These are phyloP conservation scores for Hypsibius dujardini DNA, from an alignment of 1,140 invertebrate genomes.

Conservation along the genomic window DNA sequence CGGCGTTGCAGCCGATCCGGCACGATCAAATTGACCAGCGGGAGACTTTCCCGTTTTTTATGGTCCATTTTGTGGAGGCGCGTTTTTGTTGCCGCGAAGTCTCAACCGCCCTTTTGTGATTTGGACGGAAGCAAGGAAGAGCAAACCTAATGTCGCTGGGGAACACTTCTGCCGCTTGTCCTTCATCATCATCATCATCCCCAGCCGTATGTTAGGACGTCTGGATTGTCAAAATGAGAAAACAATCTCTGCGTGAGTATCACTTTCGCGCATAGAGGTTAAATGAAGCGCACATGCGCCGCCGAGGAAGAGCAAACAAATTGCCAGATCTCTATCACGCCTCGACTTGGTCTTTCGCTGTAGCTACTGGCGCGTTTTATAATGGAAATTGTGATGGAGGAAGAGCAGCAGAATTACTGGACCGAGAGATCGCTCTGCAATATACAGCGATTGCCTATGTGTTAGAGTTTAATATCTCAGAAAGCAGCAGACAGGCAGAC, in stretches of 20 bases:
- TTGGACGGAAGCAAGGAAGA: not conserved
- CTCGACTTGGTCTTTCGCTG: too few species aligned
- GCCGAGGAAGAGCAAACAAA: not conserved
- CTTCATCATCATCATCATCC: too few species aligned
- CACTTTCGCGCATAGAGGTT: too few species aligned
- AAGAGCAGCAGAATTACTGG: too few species aligned
- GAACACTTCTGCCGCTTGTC: too few species aligned
- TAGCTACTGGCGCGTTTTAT: too few species aligned
- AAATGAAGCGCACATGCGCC: not conserved
- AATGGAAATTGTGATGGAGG: too few species aligned
- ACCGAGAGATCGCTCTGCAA: too few species aligned
- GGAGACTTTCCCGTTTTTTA: not conserved
- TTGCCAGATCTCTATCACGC: not conserved
- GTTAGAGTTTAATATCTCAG: too few species aligned
- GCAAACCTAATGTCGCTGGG: not conserved
- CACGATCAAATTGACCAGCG: not conserved
- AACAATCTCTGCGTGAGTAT: not conserved
- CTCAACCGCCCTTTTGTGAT: not conserved
- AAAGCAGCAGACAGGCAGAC: too few species aligned
- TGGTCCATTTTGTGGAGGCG: not conserved
- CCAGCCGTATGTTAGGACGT: too few species aligned
- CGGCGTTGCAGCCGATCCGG: not conserved
- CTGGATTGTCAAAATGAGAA: slow-evolving; percentile 9
- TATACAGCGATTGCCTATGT: too few species aligned
- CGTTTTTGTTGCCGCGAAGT: not conserved